Evolutionary conservation across 1,140 invertebrate genomes (phyloP), one percentile per base, ranked within the genome.

Genomic region (Drosophila pallidifrons): DNA sequence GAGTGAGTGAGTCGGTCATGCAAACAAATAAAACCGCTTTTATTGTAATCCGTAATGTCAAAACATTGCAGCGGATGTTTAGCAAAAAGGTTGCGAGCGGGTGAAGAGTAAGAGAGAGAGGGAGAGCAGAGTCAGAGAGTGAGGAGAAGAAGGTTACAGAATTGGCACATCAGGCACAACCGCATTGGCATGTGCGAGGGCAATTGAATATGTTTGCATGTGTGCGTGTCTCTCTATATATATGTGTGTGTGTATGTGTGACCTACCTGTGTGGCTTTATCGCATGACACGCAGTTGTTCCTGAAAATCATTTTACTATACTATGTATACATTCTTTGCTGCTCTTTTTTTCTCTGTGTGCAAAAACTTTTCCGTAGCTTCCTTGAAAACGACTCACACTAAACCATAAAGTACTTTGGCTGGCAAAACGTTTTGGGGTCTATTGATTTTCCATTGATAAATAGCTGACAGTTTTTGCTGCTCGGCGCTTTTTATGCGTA

Each of bases 371-470:
- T 32, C 10, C 13, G 25, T 43, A 28, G 67, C 74, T 76, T 76
- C 25, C 74, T 49, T 52, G 38, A 59, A 25, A 71, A 60, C 46
- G 60, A 64, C 72, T 20, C 2, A 63, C 67, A 70, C 47, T 46
- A 65, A 82, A 75, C 80, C 82, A 88, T 88, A 77, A 88, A 87
- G 79, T 88, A 54, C 61, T 67, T 52, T 25, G 46, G 15, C 1
- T 58, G 45, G 8, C 45, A 77, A 57, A 58, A 63, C 71, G 65
- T 59, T 81, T 6, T 77, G 61, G 60, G 76, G 45, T 82, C 72
- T 88, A 87, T 87, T 88, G 83, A 87, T 87, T 87, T 88, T 87
- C 83, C 80, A 87, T 87, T 87, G 83, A 87, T 83, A 87, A 88
- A 88, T 87, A 86, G 83, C 61, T 77, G 77, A 72, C 83, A 88